Evolutionary conservation across 2,888 invertebrate species (phyloP).

Genomic region (Stenolophus ochropezus): DNA sequence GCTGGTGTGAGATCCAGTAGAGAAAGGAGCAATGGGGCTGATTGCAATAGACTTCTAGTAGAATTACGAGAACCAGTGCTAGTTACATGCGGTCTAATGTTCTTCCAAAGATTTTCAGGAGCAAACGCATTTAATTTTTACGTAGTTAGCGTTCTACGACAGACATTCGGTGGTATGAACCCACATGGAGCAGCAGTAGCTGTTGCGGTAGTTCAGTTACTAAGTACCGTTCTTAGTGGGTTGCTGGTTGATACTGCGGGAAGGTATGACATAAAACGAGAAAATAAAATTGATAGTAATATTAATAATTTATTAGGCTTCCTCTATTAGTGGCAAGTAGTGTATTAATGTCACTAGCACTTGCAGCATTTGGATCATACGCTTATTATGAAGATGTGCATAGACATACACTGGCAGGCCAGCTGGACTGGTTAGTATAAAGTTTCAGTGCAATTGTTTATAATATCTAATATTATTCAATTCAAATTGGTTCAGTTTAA

Average conservation of each 20-base stretch:
- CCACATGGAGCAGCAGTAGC: slow-evolving; percentile 90
- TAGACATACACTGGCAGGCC: slow-evolving; percentile 70
- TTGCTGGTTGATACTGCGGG: slow-evolving; percentile 91
- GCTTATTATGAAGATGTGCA: slow-evolving; percentile 86
- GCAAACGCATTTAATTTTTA: slow-evolving; percentile 91
- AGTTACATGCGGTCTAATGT: slow-evolving; percentile 90
- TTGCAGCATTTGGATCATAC: slow-evolving; percentile 89
- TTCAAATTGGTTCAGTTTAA: too few relatives aligned
- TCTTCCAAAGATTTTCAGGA: slow-evolving; percentile 90
- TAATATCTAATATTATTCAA: background rate
- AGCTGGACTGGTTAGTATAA: slow-evolving; percentile 60
- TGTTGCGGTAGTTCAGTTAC: slow-evolving; percentile 88
- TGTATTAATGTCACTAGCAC: slow-evolving; percentile 89
- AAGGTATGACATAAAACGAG: slow-evolving; percentile 69
- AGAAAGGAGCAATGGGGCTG: slow-evolving; percentile 3
- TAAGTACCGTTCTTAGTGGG: slow-evolving; percentile 89
- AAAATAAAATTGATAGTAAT: background rate
- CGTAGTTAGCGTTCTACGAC: slow-evolving; percentile 89
- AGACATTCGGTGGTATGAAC: slow-evolving; percentile 87
- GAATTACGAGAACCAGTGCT: slow-evolving; percentile 80
- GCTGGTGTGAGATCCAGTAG: slow-evolving; percentile 61
- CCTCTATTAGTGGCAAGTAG: slow-evolving; percentile 90
- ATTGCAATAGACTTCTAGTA: slow-evolving; percentile 33
- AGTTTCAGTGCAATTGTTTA: background rate
- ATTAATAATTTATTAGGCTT: slow-evolving; percentile 69